A percentile compares a stretch with the other conserved stretches of the same genome.
phyloP scores from a whole-genome alignment of 2,113 vertebrate species.

The Rhabdomys dilectus region DNA sequence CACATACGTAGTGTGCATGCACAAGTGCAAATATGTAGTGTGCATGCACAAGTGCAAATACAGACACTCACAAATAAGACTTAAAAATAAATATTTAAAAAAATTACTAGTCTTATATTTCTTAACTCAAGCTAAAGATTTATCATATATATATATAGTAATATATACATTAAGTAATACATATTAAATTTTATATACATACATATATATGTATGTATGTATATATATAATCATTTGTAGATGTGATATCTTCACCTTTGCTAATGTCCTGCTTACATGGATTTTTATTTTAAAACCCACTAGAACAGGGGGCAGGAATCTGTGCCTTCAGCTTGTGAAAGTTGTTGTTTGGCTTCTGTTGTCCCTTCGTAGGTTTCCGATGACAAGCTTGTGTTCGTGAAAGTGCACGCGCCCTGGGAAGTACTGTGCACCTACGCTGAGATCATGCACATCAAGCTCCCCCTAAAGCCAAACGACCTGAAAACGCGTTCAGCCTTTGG shows the following conservation, averaged over 20 bases:
- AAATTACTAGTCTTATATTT: neutral
- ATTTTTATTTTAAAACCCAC: neutral
- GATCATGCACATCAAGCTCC: slow-evolving; percentile 95
- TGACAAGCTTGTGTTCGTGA: slow-evolving; percentile 92
- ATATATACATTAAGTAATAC: neutral
- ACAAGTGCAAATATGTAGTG: neutral
- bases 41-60: neutral
- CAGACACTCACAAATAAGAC: neutral
- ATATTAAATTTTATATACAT: neutral
- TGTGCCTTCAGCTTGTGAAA: neutral
- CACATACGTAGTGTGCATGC: neutral
- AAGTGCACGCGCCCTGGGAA: slow-evolving; percentile 95
- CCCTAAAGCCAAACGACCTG: slow-evolving; percentile 91
- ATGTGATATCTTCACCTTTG: slow-evolving; percentile 12
- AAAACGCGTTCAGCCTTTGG: slow-evolving; percentile 88
- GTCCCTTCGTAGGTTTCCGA: slow-evolving; percentile 88
- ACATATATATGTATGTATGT: too few species aligned
- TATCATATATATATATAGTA: neutral
- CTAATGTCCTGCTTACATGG: neutral
- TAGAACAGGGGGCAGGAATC: neutral
- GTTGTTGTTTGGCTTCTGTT: neutral
- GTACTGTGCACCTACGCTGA: slow-evolving; percentile 93
- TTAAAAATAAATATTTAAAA: neutral
- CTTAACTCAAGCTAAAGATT: slow-evolving; percentile 24
- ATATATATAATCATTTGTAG: neutral